phyloP scores from a whole-genome alignment of 64 coral and sea anemone species.

The Montipora cactus region DNA sequence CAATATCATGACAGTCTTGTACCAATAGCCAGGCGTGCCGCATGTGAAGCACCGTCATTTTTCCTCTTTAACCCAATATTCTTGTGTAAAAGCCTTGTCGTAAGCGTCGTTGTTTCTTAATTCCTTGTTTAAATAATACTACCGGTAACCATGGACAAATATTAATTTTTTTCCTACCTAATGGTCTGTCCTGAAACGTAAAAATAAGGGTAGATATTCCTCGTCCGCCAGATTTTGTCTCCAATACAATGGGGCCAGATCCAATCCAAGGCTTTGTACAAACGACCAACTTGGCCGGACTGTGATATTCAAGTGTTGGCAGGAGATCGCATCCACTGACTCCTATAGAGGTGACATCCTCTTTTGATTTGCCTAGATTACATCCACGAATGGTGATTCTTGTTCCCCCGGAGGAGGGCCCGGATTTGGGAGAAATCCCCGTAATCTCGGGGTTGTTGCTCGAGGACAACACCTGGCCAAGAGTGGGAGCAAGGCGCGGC shows the following conservation, averaged over 20 bases:
- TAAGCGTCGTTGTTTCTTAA: no score
- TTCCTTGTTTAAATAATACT: no score
- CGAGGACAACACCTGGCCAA: slow-evolving; percentile 88
- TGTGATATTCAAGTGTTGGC: slow-evolving; percentile 84
- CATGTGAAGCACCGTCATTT: no score
- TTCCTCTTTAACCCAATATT: no score
- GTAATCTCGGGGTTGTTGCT: slow-evolving; percentile 85
- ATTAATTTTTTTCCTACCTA: slow-evolving; percentile 11
- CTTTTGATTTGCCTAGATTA: slow-evolving; percentile 74
- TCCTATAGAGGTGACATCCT: slow-evolving; percentile 74
- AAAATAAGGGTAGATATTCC: slow-evolving; percentile 85
- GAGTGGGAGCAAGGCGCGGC: slow-evolving; percentile 82
- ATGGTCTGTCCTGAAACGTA: slow-evolving; percentile 66
- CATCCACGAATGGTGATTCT: slow-evolving; percentile 83
- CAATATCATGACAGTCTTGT: no score
- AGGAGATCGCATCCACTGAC: slow-evolving; percentile 79
- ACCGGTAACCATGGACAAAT: no score
- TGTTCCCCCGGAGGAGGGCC: slow-evolving; percentile 84
- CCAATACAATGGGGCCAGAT: slow-evolving; percentile 74
- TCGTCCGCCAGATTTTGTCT: slow-evolving; percentile 90
- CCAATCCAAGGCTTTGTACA: slow-evolving; percentile 89
- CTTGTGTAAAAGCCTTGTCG: no score
- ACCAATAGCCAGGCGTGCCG: no score
- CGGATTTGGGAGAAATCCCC: slow-evolving; percentile 90
- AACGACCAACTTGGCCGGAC: slow-evolving; percentile 85